These are phyloP conservation scores for Shinisaurus crocodilurus DNA, from an alignment of 2,113 vertebrate genomes.

Conservation along the genomic window DNA sequence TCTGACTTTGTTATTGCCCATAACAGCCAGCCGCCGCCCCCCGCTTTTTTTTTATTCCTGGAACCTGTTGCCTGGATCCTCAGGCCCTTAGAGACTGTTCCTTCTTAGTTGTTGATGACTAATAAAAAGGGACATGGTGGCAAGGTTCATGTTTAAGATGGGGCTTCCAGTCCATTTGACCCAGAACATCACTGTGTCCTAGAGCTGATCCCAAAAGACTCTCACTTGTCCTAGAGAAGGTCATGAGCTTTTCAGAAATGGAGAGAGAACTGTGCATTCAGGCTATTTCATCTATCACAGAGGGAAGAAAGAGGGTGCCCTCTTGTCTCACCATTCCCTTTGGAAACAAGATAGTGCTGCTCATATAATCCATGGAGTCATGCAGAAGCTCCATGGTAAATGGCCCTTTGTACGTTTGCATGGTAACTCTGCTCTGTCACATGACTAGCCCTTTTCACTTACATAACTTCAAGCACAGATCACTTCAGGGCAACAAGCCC, in stretches of 20 bases:
- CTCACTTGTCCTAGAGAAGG: not conserved
- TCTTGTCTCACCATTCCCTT: not conserved
- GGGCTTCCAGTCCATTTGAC: too few relatives aligned
- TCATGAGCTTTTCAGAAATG: not conserved
- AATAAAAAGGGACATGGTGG: not conserved
- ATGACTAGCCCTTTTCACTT: not conserved
- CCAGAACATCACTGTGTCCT: not conserved
- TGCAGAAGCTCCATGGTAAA: not conserved
- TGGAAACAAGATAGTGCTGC: too few relatives aligned
- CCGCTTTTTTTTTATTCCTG: not conserved
- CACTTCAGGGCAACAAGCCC: not conserved
- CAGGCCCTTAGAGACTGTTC: not conserved
- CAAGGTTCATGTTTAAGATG: not conserved
- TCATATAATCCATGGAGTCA: not conserved
- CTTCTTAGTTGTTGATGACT: not conserved
- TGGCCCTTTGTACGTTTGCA: not conserved
- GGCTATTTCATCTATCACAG: not conserved
- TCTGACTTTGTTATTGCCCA: not conserved
- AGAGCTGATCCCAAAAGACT: not conserved
- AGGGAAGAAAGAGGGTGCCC: too few relatives aligned
- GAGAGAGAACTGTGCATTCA: not conserved
- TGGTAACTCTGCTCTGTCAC: not conserved
- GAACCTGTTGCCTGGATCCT: not conserved
- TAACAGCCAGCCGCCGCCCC: not conserved
- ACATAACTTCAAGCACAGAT: not conserved